phyloP scores from a whole-genome alignment of 2,113 vertebrate species.

The Tauraco erythrolophus region DNA sequence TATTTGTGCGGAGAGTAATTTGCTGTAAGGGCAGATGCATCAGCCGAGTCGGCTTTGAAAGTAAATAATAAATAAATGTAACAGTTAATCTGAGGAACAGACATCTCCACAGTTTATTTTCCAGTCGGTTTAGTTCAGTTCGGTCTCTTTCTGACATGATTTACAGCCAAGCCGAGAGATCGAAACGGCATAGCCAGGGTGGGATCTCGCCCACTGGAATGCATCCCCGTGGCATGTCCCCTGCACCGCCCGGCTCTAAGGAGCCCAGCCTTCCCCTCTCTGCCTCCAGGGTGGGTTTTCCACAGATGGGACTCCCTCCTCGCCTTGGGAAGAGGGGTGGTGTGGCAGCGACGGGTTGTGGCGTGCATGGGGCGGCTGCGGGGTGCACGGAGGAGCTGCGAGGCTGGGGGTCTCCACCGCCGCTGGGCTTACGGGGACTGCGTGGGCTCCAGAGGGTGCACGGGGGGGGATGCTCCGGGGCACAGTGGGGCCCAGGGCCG shows the following conservation, averaged over 20 bases:
- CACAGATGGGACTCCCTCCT: neutral
- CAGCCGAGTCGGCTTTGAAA: neutral
- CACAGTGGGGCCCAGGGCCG: too few relatives aligned
- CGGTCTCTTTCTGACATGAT: neutral
- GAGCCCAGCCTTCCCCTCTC: neutral
- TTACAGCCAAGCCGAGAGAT: neutral
- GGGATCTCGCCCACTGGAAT: neutral
- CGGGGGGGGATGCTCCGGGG: neutral
- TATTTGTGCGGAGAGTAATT: neutral
- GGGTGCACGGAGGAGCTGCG: too few relatives aligned
- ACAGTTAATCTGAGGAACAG: conserved; percentile 2
- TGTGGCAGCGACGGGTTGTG: neutral
- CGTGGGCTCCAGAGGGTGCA: neutral
- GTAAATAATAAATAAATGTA: conserved; percentile 23
- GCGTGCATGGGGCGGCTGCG: neutral
- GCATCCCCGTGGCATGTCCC: neutral
- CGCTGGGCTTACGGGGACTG: neutral
- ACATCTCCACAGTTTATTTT: neutral
- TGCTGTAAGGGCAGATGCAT: neutral
- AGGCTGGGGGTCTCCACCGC: rapidly evolving
- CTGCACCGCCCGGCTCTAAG: neutral
- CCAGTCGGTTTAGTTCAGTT: neutral
- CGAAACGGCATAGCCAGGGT: neutral
- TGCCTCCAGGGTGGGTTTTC: neutral
- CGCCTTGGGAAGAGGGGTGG: neutral